phyloP scores from a whole-genome alignment of 1,140 invertebrate species.

The Liolophura sinensis region DNA sequence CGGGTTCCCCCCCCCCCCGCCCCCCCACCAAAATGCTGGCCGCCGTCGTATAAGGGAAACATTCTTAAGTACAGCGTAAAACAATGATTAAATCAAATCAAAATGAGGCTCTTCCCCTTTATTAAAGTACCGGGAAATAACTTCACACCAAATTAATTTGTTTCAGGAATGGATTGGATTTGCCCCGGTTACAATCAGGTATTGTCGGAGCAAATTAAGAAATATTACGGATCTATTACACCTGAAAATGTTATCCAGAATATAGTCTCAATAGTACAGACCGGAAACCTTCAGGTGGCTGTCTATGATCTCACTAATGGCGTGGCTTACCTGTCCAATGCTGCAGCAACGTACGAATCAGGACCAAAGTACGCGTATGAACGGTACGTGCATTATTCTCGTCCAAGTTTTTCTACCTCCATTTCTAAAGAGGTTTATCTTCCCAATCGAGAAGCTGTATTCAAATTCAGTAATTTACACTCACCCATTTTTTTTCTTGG shows the following conservation, averaged over 20 bases:
- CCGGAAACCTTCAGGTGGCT: constrained; percentile 37
- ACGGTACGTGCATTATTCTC: constrained; percentile 18
- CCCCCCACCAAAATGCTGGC: no score
- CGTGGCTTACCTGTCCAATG: constrained; percentile 37
- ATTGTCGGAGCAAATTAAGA: constrained; percentile 30
- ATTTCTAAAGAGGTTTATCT: neutral
- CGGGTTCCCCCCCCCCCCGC: no score
- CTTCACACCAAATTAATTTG: no score
- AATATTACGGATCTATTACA: constrained; percentile 36
- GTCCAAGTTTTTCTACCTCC: neutral
- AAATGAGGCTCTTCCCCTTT: no score
- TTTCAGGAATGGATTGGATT: constrained; percentile 39
- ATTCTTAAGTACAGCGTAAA: no score
- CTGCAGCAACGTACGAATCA: constrained; percentile 26
- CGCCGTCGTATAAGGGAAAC: no score
- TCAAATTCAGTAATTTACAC: neutral
- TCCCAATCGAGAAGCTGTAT: no score
- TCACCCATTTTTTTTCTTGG: neutral
- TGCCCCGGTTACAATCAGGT: constrained; percentile 35
- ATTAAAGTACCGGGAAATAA: no score
- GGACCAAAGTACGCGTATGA: constrained; percentile 39
- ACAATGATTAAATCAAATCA: no score
- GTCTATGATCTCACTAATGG: constrained; percentile 40
- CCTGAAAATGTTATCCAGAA: constrained; percentile 33
- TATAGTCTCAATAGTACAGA: constrained; percentile 37